phyloP scores from a whole-genome alignment of 2,797 vertebrate genomes.

The Ctenosaura bakeri region DNA sequence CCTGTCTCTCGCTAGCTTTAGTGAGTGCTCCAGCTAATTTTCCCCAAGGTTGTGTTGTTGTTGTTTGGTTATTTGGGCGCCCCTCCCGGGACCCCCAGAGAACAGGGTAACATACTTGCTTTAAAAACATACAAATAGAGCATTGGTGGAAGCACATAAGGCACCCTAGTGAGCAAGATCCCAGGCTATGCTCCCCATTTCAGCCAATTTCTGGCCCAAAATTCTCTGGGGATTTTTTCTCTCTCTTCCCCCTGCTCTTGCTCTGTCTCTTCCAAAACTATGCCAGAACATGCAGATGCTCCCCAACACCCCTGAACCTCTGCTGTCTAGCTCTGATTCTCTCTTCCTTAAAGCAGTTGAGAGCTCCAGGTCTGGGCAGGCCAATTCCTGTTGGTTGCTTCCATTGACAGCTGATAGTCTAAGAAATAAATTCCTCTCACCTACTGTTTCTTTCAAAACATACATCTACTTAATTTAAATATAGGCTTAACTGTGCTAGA shows the following conservation, averaged over 20 bases:
- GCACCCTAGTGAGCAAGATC: background rate
- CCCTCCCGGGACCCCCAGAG: too few relatives aligned
- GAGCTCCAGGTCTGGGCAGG: too few relatives aligned
- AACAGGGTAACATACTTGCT: too few relatives aligned
- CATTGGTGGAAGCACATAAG: background rate
- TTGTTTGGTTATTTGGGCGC: too few relatives aligned
- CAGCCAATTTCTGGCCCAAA: background rate
- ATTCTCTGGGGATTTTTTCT: too few relatives aligned
- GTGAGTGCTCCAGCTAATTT: too few relatives aligned
- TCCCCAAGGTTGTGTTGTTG: too few relatives aligned
- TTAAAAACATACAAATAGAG: background rate
- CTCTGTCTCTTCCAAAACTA: background rate
- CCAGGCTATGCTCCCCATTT: background rate
- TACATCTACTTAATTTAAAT: background rate
- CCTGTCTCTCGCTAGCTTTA: too few relatives aligned
- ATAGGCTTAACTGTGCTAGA: background rate
- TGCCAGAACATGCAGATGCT: background rate
- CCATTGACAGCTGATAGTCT: too few relatives aligned
- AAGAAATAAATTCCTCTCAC: background rate
- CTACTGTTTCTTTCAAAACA: background rate
- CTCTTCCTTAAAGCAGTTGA: background rate
- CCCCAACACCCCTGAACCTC: background rate
- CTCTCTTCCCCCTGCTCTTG: background rate
- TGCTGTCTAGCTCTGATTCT: background rate
- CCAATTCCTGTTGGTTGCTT: background rate